Evolutionary conservation across 2,888 invertebrate genomes (phyloP), one percentile per base, ranked within the genome.

Genomic region (Azorinus chamasolen): DNA sequence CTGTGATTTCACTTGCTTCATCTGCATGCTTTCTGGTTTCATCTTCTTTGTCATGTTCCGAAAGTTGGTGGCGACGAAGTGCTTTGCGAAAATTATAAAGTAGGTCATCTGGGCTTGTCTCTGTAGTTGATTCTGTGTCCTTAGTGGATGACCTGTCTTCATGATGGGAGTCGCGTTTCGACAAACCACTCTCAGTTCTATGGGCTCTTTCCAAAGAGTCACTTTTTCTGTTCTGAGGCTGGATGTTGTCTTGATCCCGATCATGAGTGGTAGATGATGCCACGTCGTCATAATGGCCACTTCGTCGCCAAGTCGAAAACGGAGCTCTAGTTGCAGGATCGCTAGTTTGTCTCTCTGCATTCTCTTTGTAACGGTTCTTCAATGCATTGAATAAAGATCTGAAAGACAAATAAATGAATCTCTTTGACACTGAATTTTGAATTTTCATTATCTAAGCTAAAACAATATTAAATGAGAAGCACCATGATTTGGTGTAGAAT

Each of bases 291-390:
- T 70, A 80, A 46, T 80, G 55, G 61, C 80, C 80, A 46, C 80
- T 80, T 58, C 80, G 73, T 80, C 80, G 80, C 80, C 80, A 80
- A 41, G 76, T 61, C 80, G 76, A 80, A 80, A 80, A 80, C 50
- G 80, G 80, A 53, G 76, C 48, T 46, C 66, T 70, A 22, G 43
- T 51, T 48, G 54, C 43, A 41, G 79, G 58, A 59, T 80, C 79
- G 14, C 65, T 75, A 43, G 51, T 32, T 45, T 74, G 65, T 57
- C 65, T 79, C 58, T 79, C 79, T 54, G 74, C 73, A 53, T 50
- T 66, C 61, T 80, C 80, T 63, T 77, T 48, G 71, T 80, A 80
- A 14, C 80, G 73, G 63, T 73, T 64, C 62, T 76, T 75, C 46
- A 76, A 58, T 55, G 76, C 80, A 59, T 63, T 62, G 18, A 80